phyloP scores from a whole-genome alignment of 2,113 vertebrate species.

The human (Homo sapiens) region GRCh38 chr5:78500001-78500500 shows the following conservation, averaged over 20 bases:
- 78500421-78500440: not conserved
- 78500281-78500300: not conserved
- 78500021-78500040: not conserved
- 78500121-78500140: not conserved
- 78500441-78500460: not conserved
- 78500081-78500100: not conserved
- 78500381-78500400: not conserved
- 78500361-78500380: not conserved
- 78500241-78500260: not conserved
- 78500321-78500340: not conserved
- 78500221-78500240: not conserved
- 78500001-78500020: not conserved
- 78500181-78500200: not conserved
- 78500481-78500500: not conserved
- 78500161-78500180: not conserved
- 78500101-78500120: not conserved
- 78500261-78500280: not conserved
- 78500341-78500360: rapidly evolving
- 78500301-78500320: not conserved
- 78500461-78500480: not conserved
- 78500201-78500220: not conserved
- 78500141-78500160: not conserved
- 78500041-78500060: not conserved
- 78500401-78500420: rapidly evolving
- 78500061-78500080: not conserved